Percentiles rank a stretch among this genome's conserved stretches.
These are phyloP conservation scores for Drosophila mauritiana DNA, from an alignment of 1,140 invertebrate genomes.

Conservation along the genomic window DNA sequence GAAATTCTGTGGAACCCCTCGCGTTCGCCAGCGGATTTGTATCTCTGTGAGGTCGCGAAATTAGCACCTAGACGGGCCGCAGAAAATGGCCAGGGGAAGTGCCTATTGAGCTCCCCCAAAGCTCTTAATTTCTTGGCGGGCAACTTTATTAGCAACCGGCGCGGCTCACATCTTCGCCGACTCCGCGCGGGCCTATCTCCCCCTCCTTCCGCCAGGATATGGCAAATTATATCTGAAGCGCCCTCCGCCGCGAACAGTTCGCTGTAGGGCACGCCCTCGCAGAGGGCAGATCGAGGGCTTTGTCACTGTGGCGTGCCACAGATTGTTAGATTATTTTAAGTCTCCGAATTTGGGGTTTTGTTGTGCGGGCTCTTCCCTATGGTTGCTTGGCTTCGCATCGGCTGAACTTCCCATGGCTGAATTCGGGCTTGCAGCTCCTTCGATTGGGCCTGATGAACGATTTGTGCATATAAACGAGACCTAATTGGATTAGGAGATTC, in stretches of 20 bases:
- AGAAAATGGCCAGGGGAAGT: neutral
- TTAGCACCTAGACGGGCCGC: constrained; percentile 66
- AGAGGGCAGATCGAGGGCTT: constrained; percentile 2
- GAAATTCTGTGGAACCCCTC: constrained; percentile 37
- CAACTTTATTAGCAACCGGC: constrained; percentile 73
- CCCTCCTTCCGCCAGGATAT: constrained; percentile 52
- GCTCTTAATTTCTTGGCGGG: constrained; percentile 33
- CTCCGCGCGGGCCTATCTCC: neutral
- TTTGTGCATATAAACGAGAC: neutral
- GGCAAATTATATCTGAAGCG: constrained; percentile 63
- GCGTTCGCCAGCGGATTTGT: neutral
- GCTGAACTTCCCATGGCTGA: constrained; percentile 7
- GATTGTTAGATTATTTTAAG: neutral
- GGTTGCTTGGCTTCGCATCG: neutral
- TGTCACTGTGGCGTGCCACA: constrained; percentile 7
- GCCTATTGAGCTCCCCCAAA: neutral
- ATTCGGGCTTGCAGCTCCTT: neutral
- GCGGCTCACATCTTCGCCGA: constrained; percentile 60
- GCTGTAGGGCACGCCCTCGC: neutral
- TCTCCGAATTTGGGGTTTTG: constrained; percentile 2
- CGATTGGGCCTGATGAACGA: constrained; percentile 9
- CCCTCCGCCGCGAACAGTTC: constrained; percentile 14
- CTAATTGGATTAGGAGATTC: neutral
- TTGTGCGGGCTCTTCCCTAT: constrained; percentile 15
- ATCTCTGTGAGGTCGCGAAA: constrained; percentile 56